Conservation (phyloP, 2,797 vertebrate genomes). For the Hipposideros larvatus region DNA sequence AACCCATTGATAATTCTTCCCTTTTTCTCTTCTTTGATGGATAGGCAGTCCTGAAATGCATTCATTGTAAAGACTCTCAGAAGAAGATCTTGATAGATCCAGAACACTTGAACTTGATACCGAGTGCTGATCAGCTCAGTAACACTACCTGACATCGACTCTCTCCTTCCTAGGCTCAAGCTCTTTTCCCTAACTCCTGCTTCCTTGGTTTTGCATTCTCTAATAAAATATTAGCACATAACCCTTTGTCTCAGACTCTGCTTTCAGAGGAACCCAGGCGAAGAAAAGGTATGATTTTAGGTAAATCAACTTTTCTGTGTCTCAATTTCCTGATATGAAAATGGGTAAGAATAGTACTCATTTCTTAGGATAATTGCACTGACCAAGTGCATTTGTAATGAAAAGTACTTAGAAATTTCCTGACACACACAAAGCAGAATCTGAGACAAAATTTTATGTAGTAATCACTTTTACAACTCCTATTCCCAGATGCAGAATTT, state of each 20-base stretch:
- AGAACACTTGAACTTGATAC: background rate
- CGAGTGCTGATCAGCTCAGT: background rate
- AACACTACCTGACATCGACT: background rate
- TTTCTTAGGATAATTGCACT: background rate
- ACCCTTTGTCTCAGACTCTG: background rate
- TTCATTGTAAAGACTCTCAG: background rate
- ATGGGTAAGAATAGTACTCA: background rate
- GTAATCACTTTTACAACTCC: background rate
- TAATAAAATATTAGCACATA: background rate
- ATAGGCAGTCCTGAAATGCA: background rate
- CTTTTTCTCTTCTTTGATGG: background rate
- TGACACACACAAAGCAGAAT: background rate
- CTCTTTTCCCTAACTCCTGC: background rate
- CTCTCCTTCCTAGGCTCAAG: background rate
- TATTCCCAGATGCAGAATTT: background rate
- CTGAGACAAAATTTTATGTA: background rate
- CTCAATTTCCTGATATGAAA: background rate
- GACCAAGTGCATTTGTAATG: background rate
- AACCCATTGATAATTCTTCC: background rate
- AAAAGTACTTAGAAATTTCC: constrained; percentile 19
- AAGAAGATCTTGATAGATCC: background rate
- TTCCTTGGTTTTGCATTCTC: background rate
- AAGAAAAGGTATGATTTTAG: background rate
- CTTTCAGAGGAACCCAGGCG: background rate
- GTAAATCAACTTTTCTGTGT: background rate